These are phyloP conservation scores for Notechis scutatus DNA, from an alignment of 2,113 vertebrate genomes.

Conservation along the genomic window DNA sequence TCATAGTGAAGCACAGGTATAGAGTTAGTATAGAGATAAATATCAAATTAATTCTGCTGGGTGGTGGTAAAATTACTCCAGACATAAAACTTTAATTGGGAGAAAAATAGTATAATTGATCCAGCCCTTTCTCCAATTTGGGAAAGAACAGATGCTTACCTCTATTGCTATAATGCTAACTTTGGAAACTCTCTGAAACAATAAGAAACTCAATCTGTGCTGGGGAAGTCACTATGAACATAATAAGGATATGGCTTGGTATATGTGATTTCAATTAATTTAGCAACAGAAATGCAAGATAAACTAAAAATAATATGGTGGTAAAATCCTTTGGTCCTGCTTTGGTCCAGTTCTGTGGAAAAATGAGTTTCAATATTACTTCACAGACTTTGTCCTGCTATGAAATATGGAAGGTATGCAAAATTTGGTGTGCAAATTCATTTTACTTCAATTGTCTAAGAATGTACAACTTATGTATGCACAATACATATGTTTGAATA, in stretches of 20 bases:
- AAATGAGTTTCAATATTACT: neutral
- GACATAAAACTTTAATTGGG: neutral
- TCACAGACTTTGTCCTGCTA: neutral
- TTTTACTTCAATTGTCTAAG: neutral
- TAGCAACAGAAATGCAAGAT: neutral
- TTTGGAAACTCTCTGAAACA: neutral
- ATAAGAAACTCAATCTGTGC: neutral
- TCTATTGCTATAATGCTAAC: neutral
- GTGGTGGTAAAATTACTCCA: neutral
- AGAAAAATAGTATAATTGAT: neutral
- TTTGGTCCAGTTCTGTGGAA: neutral
- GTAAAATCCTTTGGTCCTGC: neutral
- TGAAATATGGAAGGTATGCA: neutral
- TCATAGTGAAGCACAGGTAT: too few species aligned
- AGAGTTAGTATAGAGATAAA: neutral
- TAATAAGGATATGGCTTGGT: neutral
- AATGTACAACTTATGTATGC: neutral
- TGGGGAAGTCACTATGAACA: neutral
- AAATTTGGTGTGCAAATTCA: neutral
- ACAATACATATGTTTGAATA: neutral
- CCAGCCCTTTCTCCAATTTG: neutral
- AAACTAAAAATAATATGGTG: neutral
- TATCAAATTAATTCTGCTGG: neutral
- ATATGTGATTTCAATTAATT: neutral
- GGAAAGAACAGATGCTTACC: neutral